Percentiles rank a stretch among this genome's conserved stretches.
Conservation (phyloP, 2,797 vertebrate genomes). For the Percopsis omiscomaycus region DNA sequence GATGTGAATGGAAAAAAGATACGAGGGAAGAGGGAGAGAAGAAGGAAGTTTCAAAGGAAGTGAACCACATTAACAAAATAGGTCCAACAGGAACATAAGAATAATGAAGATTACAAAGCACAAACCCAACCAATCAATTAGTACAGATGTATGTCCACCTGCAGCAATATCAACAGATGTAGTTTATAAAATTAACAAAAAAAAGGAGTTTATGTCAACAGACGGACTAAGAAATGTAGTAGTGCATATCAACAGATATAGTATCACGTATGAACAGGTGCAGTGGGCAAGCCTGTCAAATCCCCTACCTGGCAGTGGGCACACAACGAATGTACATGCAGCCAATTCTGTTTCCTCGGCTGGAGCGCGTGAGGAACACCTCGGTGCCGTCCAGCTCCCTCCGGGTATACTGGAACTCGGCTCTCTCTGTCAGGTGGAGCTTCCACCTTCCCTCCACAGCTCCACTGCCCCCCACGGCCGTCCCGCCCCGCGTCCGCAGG, state of each 20-base stretch:
- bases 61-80: constrained; percentile 12
- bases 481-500: constrained; percentile 28
- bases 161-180: too few relatives aligned
- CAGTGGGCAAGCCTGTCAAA: neutral
- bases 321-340: constrained; percentile 98
- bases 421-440: constrained; percentile 89
- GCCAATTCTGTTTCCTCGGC: constrained; percentile 87
- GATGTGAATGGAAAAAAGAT: constrained; percentile 15
- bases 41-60: constrained; percentile 15
- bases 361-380: constrained; percentile 91
- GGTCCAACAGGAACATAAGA: neutral
- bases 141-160: too few relatives aligned
- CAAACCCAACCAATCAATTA: too few relatives aligned
- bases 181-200: too few relatives aligned
- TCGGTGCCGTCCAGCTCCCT: constrained; percentile 92
- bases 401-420: constrained; percentile 94
- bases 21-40: constrained; percentile 1
- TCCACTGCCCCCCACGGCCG: constrained; percentile 4
- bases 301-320: constrained; percentile 88
- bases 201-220: too few relatives aligned
- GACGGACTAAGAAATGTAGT: neutral
- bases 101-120: too few relatives aligned
- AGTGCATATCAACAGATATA: neutral
- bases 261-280: neutral
- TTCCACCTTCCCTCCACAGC: constrained; percentile 84